Evolutionary conservation across 2,113 vertebrate species (phyloP), one percentile per base, ranked within the genome.

Genomic region (Rhinolophus sinicus): DNA sequence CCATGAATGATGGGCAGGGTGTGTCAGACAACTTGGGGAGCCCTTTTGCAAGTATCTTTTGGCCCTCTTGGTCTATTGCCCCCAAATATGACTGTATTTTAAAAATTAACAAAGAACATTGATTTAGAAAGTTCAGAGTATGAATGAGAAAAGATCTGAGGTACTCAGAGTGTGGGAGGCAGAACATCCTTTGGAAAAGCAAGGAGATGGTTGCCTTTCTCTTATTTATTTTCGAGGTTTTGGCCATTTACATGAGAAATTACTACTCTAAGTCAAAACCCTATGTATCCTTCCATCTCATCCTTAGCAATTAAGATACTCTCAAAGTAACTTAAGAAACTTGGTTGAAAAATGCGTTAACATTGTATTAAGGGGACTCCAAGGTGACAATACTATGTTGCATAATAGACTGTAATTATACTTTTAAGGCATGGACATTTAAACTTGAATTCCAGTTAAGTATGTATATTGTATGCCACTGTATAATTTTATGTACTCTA

Each of bases 401-500:
- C 13, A 30, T 85, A 70, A 92, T 30, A 93, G 73, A 85, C 40
- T 82, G 30, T 77, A 92, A 93, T 88, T 94, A 80, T n/a, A 52
- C n/a, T 92, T 94, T 86, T 52, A 87, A 92, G 72, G 47, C 50
- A 52, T 5, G 56, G 65, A 26, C 47, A n/a, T 85, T 97, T 90
- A 69, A 94, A 90, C 19, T 81, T 92, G 64, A 77, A 95, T 97
- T 97, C 97, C 92, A 94, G 26, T 97, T 98, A 96, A 58, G 38
- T 83, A 92, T 88, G 85, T 58, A 40, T 85, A 44, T 44, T 77
- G 62, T 95, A 75, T 72, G 83, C 26, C 95, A 78, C 54, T 75
- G 82, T 97, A 95, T 92, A 95, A 97, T 82, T 97, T 98, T 94
- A 93, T 96, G 72, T 90, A 90, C 93, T 98, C 94, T 96, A 58